Evolutionary conservation across 2,797 vertebrate species (phyloP), one percentile per base, ranked within the genome.

Genomic region (Emys orbicularis): DNA sequence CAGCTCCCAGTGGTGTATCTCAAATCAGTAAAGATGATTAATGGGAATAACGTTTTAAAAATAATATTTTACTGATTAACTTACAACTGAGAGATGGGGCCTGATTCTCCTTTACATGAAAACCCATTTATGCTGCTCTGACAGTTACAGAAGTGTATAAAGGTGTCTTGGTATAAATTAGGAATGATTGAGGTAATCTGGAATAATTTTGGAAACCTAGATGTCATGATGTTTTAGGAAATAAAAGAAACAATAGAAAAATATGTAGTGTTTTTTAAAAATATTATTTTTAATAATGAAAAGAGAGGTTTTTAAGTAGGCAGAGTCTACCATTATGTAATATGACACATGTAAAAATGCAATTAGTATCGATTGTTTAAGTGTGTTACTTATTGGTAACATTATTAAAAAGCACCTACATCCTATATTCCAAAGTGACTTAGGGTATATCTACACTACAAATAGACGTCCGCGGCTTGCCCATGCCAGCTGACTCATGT

Each of bases 1-100:
- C 91, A 94, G 76, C 94, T 97, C 80, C 86, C 89, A 95, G 10
- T 88, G 87, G 90, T 23, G 90, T 91, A 94, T 94, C 87, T 96
- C 92, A 88, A 94, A 41, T 95, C 94, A 81, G 74, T 93, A 3
- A 19, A 92, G 61, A 81, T 92, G 83, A 95, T 92, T 94, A 95
- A 97, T 94, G 84, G 90, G 94, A 57, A 85, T 89, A 0, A 90
- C 47, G 90, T 96, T 53, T 41, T 81, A 90, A 93, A 92, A 94
- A 84, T 1, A 31, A 12, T 5, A 37, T 83, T 94, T 93, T 83
- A 80, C 91, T 94, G 94, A 90, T 94, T 93, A 87, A 52, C 94
- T 97, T 86, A 92, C 83, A 59, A 87, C 91, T 2, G 29, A 95
- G 31, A 76, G 25, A 47, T 15, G 25, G 23, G 41, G 41, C 7